Conservation (phyloP, 2,113 vertebrate genomes). For the Theristicus caerulescens region DNA sequence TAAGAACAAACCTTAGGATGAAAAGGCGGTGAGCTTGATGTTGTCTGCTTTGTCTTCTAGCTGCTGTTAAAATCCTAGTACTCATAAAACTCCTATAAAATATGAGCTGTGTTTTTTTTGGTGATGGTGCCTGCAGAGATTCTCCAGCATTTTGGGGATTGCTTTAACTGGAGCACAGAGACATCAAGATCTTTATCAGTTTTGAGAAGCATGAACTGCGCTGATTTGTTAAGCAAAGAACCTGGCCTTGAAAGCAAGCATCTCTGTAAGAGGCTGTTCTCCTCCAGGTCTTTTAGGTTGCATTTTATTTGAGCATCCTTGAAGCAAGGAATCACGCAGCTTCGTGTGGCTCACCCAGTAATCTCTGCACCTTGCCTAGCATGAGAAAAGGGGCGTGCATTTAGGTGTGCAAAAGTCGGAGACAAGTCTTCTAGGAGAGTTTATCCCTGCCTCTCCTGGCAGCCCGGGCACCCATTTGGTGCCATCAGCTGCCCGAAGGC, state of each 20-base stretch:
- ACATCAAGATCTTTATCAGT: background rate
- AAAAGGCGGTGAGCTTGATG: background rate
- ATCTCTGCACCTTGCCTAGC: background rate
- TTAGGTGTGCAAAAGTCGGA: background rate
- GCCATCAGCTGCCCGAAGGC: background rate
- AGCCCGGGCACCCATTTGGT: background rate
- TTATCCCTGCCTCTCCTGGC: background rate
- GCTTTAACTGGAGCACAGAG: background rate
- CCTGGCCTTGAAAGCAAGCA: background rate
- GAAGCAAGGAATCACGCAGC: background rate
- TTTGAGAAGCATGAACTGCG: background rate
- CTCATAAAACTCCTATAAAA: background rate
- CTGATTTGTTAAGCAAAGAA: conserved; percentile 56
- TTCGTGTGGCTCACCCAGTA: background rate
- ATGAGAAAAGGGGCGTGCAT: background rate
- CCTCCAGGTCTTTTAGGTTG: background rate
- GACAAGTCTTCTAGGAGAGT: background rate
- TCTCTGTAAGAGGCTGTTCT: background rate
- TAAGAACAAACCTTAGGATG: background rate
- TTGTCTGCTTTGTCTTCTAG: background rate
- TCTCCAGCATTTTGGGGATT: background rate
- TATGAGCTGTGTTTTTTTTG: background rate
- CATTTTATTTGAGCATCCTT: background rate
- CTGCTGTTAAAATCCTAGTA: background rate
- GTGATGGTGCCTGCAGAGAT: background rate